Base-by-base conservation (phyloP, 2,888 invertebrate genomes). In the Drosophila ezoana region DNA sequence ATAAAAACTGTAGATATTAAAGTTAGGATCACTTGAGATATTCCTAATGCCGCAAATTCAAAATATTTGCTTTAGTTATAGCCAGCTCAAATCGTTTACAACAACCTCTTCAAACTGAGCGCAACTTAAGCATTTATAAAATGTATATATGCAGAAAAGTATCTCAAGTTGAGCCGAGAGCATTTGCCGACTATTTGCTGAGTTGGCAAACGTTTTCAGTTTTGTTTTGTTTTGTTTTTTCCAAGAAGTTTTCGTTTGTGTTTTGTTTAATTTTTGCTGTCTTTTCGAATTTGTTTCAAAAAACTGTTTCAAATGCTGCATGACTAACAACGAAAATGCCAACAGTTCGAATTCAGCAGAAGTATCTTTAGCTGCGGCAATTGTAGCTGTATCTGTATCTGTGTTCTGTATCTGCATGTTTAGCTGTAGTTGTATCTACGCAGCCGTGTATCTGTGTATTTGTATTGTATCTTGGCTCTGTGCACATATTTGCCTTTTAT, bases 401-500 rank as follows among this genome's bases (percentile, higher is more conserved):
- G 35, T 49, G 37, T 43, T 38, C 40, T 63, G 58, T 38, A 44
- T 49, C 23, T 49, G 49, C 57, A 38, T 38, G 40, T 60, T 10
- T 61, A 18, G 16, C 43, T 37, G 44, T 28, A 28, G 28, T 28
- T 20, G 35, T 66, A 40, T 47, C 20, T 65, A n/a, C 60, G 28
- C 53, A 18, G 41, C 37, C 53, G 53, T 59, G 32, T 28, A 9
- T 28, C 13, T 51, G 23, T 44, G 9, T 43, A 47, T 38, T 43
- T 35, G 59, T 56, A 6, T 49, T 52, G n/a, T 43, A 45, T 45
- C 64, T 62, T 43, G 54, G 18, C 56, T 72, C 54, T 74, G 64
- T 68, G 48, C 63, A 78, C 47, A 67, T 72, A 67, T 77, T 77
- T 77, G 72, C 63, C 63, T 65, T 79, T 68, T 67, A 58, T 78